phyloP scores from a whole-genome alignment of 2,113 vertebrate species.

The Grantiella picta region DNA sequence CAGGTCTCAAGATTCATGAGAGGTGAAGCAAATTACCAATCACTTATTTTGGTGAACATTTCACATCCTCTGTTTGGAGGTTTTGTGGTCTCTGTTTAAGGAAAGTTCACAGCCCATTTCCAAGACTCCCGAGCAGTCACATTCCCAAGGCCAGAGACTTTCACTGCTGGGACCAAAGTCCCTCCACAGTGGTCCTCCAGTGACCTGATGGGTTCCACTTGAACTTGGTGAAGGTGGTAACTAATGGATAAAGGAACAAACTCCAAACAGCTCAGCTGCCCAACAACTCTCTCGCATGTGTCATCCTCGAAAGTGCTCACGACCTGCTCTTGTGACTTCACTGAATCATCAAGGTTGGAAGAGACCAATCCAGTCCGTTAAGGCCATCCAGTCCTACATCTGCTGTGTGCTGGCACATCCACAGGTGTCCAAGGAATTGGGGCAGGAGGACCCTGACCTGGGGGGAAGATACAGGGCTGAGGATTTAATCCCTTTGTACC shows the following conservation, averaged over 20 bases:
- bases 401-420: background rate
- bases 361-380: background rate
- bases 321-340: no score
- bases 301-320: background rate
- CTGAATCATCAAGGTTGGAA: background rate
- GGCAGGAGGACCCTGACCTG: background rate
- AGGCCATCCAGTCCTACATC: background rate
- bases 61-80: background rate
- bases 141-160: background rate
- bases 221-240: background rate
- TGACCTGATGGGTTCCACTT: rapidly evolving
- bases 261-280: background rate
- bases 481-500: background rate
- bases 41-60: background rate
- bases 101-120: background rate
- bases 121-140: background rate
- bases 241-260: background rate
- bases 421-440: rapidly evolving
- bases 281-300: background rate
- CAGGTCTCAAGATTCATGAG: background rate
- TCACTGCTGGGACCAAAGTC: background rate
- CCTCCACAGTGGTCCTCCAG: background rate
- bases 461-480: background rate
- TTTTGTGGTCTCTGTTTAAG: background rate
- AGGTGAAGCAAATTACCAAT: background rate